Evolutionary conservation across 2,888 invertebrate genomes (phyloP), one percentile per base, ranked within the genome.

Genomic region (Phytoseiulus persimilis): DNA sequence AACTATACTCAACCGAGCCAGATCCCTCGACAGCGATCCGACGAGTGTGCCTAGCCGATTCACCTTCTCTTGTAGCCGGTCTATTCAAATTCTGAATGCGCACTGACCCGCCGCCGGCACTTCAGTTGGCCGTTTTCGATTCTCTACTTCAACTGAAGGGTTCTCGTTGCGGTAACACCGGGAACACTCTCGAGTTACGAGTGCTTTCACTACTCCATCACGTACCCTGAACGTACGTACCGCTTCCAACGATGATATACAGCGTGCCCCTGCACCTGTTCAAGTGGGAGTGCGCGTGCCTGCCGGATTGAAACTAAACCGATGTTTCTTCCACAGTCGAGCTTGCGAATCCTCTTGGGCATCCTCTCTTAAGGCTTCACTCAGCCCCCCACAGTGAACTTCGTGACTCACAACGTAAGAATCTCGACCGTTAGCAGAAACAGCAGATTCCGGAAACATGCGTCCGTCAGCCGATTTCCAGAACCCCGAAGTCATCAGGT

Each of bases 161-260:
- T 45, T 87, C 87, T 31, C 87, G 87, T 31, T 45, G 32, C 18
- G 87, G 87, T 87, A 87, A 87, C 33, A 45, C 87, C 87, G 87
- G 87, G 14, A 87, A 87, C 87, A 87, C 31, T 5, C 87, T 87
- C 32, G 87, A 87, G 33, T 87, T 87, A 87, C 32, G 87, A 87
- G 87, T 87, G 39, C 87, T 87, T 14, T 87, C 87, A 32, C 87
- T 87, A 28, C 87, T 87, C n/a, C 87, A 87, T 87, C 87, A 87
- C 87, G 87, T 87, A 39, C 87, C 87, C 33, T 87, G 87, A 87
- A 87, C 32, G 87, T 87, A 87, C n/a, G 87, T 87, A 45, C 33
- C n/a, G n/a, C n/a, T n/a, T 31, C 9, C 32, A 18, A 32, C 9
- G 9, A 11, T 23, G 9, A 23, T 6, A 46, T 11, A 46, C 46